Base-by-base conservation (phyloP, 2,113 vertebrate species). In the Pteropus alecto region DNA sequence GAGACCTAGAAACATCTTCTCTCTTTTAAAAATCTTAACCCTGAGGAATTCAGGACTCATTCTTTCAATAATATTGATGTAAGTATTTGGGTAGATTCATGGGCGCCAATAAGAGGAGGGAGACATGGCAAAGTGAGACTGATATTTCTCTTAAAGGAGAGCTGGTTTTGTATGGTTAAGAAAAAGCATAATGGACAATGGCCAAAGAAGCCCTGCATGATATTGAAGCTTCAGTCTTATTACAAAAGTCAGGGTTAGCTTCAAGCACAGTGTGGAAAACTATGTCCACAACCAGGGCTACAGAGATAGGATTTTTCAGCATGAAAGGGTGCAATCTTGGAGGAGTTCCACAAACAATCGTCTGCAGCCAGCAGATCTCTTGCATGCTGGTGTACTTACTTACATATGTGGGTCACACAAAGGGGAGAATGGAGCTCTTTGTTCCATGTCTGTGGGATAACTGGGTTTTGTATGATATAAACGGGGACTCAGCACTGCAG, bases 311-410 rank as follows among this genome's bases (percentile, higher is more conserved):
- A 33, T 81, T 91, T 95, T 90, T 58, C 92, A 81, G 85, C 87
- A 46, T 86, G 84, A 91, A 97, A 90, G 83, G 88, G 67, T 82
- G 93, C 83, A 78, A 6, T 97, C 96, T 96, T 97, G 93, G 95
- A 97, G 73, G 97, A 97, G 94, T 93, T 16, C 1, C 87, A 86
- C 86, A 48, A 84, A 77, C 87, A 73, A 4, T 95, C 86, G 28
- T 65, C 63, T 14, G 30, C 88, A 94, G 92, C 95, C 96, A 96
- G 97, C 97, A 85, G 95, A 93, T 96, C 95, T 96, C 98, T 94
- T 94, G 65, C 96, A 74, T 63, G 92, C 96, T 96, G 92, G 81
- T 96, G 96, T 78, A 41, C 93, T 92, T 33, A 70, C 86, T 96
- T 61, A 93, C 71, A 83, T 91, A 84, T 76, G 93, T 95, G 92